These are phyloP conservation scores for Phaedon cochleariae DNA, from an alignment of 2,888 invertebrate genomes.

Conservation along the genomic window DNA sequence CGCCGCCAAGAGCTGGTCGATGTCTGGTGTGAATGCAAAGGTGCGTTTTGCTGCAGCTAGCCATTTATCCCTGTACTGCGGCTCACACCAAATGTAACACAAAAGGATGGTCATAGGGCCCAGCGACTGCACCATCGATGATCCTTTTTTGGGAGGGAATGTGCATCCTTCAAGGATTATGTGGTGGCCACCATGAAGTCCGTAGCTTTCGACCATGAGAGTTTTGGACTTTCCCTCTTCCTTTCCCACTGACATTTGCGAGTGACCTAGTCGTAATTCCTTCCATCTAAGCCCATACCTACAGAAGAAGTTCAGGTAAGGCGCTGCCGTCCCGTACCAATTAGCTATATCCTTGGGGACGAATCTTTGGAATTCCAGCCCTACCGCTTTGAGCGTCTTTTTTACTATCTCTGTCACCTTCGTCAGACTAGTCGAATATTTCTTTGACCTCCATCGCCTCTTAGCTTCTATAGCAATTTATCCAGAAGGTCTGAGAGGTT, in stretches of 20 bases:
- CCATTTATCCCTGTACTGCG: conserved; percentile 40
- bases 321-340: conserved; percentile 35
- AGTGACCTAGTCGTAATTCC: conserved; percentile 35
- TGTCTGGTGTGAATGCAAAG: conserved; percentile 34
- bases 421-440: not conserved
- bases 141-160: conserved; percentile 39
- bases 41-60: conserved; percentile 39
- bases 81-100: conserved; percentile 28
- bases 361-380: conserved; percentile 20
- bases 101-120: conserved; percentile 41
- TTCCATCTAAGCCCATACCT: conserved; percentile 20
- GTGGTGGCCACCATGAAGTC: conserved; percentile 35
- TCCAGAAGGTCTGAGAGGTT: not conserved
- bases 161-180: conserved; percentile 37
- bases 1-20: conserved; percentile 39
- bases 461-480: not conserved
- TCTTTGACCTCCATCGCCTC: not conserved
- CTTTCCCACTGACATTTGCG: conserved; percentile 32
- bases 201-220: conserved; percentile 30
- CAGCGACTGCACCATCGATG: conserved; percentile 41
- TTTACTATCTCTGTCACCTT: not conserved
- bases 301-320: conserved; percentile 32
- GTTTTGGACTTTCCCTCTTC: conserved; percentile 11
- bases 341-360: conserved; percentile 19
- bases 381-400: not conserved